These are phyloP conservation scores for Dendrolimus pini DNA, from an alignment of 2,888 invertebrate genomes.

Conservation along the genomic window DNA sequence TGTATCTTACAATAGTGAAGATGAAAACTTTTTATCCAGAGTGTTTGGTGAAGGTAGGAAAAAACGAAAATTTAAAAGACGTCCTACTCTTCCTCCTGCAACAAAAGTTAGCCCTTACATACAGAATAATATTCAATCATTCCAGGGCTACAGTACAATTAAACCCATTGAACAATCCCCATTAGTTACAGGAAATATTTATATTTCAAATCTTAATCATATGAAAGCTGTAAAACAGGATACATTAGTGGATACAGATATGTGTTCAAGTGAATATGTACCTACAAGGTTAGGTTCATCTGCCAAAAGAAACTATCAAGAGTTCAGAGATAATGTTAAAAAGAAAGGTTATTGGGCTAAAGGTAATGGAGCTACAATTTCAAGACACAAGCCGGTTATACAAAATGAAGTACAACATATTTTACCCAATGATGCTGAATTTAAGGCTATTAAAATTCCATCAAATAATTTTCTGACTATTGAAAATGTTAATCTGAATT, in stretches of 20 bases:
- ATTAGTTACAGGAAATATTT: constrained; percentile 58
- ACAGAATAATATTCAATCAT: constrained; percentile 24
- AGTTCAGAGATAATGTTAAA: constrained; percentile 63
- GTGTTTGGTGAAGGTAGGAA: constrained; percentile 50
- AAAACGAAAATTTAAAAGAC: constrained; percentile 44
- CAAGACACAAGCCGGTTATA: constrained; percentile 18
- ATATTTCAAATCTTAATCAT: constrained; percentile 50
- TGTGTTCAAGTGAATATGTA: constrained; percentile 62
- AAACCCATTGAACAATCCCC: constrained; percentile 47
- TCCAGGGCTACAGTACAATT: constrained; percentile 53
- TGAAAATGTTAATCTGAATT: background rate
- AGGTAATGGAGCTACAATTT: constrained; percentile 47
- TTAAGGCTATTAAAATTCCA: background rate
- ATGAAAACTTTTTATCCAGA: constrained; percentile 59
- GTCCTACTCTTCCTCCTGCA: constrained; percentile 16
- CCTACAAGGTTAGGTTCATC: constrained; percentile 60
- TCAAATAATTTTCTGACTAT: background rate
- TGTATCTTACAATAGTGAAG: constrained; percentile 57
- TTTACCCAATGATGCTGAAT: background rate
- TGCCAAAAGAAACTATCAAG: constrained; percentile 64
- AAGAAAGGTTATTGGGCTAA: constrained; percentile 67
- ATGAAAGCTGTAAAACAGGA: constrained; percentile 43
- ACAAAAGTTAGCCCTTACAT: constrained; percentile 25
- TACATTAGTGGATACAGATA: constrained; percentile 38
- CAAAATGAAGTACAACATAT: background rate